Percentiles rank a stretch among this genome's conserved stretches.
Conservation (phyloP, 2,888 invertebrate genomes). For the Seira sanloemensis region DNA sequence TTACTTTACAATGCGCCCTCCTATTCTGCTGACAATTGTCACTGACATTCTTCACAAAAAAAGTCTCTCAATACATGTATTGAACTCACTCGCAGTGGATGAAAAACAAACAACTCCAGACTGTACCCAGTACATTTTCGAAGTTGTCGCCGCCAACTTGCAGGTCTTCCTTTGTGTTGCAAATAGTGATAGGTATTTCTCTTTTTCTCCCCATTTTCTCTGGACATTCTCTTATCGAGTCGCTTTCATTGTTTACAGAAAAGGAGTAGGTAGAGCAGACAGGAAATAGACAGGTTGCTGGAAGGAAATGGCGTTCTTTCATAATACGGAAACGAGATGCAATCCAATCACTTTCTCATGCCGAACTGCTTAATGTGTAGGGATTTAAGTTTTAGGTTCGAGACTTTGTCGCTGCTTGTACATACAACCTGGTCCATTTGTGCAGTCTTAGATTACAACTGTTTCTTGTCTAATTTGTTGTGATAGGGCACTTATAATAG, state of each 20-base stretch:
- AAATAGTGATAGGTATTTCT: background rate
- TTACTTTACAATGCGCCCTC: background rate
- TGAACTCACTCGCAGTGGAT: too few species aligned
- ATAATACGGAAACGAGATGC: background rate
- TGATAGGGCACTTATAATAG: too few species aligned
- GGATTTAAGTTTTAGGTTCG: too few species aligned
- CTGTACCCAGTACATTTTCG: too few species aligned
- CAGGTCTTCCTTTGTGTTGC: background rate
- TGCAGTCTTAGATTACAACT: too few species aligned
- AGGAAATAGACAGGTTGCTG: constrained; percentile 13
- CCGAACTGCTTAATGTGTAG: background rate
- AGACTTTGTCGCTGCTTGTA: too few species aligned
- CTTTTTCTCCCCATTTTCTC: background rate
- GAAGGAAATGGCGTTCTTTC: constrained; percentile 2
- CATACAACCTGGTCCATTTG: too few species aligned
- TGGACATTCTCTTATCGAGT: background rate
- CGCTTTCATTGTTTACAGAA: background rate
- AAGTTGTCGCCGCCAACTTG: background rate
- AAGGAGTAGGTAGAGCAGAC: background rate
- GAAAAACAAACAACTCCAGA: too few species aligned
- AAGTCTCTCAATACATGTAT: too few species aligned
- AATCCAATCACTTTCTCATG: background rate
- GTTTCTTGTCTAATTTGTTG: too few species aligned
- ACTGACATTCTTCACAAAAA: background rate
- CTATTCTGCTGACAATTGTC: background rate